Base-by-base conservation (phyloP, 2,113 vertebrate species). In the Cercopithecus mona region DNA sequence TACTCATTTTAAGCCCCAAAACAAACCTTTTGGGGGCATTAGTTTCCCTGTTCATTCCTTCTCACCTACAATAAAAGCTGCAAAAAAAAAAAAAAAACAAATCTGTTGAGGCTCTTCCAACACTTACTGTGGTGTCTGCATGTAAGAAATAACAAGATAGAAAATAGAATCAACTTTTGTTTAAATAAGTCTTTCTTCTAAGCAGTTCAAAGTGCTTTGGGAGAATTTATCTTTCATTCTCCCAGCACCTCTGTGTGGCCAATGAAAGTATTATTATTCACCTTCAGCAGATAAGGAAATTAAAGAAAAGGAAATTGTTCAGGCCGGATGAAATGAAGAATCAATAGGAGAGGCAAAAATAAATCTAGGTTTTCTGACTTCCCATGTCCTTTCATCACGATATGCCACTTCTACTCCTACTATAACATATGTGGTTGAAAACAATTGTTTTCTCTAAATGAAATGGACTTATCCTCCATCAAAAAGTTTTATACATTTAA, bases 201-300 rank as follows among this genome's bases (percentile, higher is more conserved):
- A 86, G 61, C n/a, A 93, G n/a, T 20, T 96, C 50, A 92, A 93
- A 93, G 50, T 32, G 38, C 45, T 94, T 85, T n/a, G n/a, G 40
- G 35, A 64, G 20, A 89, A 84, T 93, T 93, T 93, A 64, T 97
- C 92, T 94, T 95, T 96, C 78, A 97, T 91, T 96, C 43, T 95
- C 78, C 52, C 79, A 89, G 91, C 78, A 97, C 78, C 55, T 94
- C 90, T 95, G 22, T 80, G 12, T 86, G 78, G 81, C 3, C 55
- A 96, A 68, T 90, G 78, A 94, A 93, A 93, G 73, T 86, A 96
- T 80, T 95, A 94, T 72, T 87, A 87, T 59, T 91, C 52, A 92
- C 45, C 35, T 96, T 96, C 38, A 92, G 32, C 88, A 92, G 35
- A 89, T 25, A 75, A 0, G 79, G 30, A 75, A 90, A 81, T 80